Percentiles rank a stretch among this genome's conserved stretches.
phyloP scores from a whole-genome alignment of 2,113 vertebrate species.

The Mustela lutreola region DNA sequence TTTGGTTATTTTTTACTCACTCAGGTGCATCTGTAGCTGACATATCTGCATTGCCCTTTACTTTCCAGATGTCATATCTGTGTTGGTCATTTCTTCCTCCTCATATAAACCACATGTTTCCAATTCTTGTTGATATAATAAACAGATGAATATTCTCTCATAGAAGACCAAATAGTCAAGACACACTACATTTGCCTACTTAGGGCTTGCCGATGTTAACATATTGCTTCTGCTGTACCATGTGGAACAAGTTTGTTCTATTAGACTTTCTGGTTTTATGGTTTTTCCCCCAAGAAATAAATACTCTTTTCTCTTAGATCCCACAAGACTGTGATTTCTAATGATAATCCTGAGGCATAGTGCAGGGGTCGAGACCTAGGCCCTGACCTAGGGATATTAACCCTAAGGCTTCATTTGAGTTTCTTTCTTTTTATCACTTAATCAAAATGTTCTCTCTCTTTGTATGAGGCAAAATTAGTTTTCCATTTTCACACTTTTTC shows the following conservation, averaged over 20 bases:
- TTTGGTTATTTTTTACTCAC: neutral
- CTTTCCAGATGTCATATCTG: neutral
- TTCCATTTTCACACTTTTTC: neutral
- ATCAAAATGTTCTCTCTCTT: neutral
- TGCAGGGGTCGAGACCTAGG: neutral
- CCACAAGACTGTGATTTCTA: neutral
- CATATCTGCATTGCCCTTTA: neutral
- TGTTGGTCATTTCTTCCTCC: neutral
- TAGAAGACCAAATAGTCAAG: neutral
- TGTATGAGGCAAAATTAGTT: neutral
- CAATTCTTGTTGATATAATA: neutral
- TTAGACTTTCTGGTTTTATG: neutral
- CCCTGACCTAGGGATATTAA: neutral
- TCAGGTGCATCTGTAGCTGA: neutral
- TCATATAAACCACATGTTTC: neutral
- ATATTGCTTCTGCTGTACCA: neutral
- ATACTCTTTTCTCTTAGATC: neutral
- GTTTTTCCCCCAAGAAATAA: neutral
- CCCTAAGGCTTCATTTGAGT: neutral
- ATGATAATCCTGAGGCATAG: neutral
- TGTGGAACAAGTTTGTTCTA: neutral
- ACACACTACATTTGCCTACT: neutral
- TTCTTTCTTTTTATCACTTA: neutral
- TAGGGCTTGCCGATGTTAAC: neutral
- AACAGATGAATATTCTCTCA: neutral